Base-by-base conservation (phyloP, 2,113 vertebrate species). In the Tupaia chinensis region DNA sequence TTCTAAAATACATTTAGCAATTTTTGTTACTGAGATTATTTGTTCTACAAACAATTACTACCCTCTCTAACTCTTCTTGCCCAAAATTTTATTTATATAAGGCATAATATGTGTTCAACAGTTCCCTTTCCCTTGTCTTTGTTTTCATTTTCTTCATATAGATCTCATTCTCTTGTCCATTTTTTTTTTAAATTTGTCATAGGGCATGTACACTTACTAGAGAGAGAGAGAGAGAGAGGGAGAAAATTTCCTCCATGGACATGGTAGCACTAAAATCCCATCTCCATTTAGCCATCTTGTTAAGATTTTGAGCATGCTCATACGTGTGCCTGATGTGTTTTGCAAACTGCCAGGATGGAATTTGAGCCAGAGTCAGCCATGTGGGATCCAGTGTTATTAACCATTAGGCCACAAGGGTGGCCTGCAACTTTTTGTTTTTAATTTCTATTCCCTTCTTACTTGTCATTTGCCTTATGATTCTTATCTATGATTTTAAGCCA, bases 1-100 rank as follows among this genome's bases (percentile, higher is more conserved):
- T 94, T 79, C 9, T 54, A 44, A 44, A 44, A 44, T 44, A 29
- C 5, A 63, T 83, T 86, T 73, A 79, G 29, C 10, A 80, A 34
- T n/a, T 91, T 86, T 87, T 84, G 65, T 32, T 85, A 5, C 88
- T 92, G 77, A 13, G 65, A 85, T 80, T 65, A 70, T 60, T 94
- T 92, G 92, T 72, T 87, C 29, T 34, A 77, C 1, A 70, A 14
- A 14, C 34, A 82, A 58, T 23, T 81, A 87, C 77, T 72, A 17
- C 9, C 1, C 53, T 69, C 25, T 66, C 22, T 81, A 95, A 25
- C 6, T 79, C 19, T 73, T 95, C 3, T 32, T 72, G 20, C 22
- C 53, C 63, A 34, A 13, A 29, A 60, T 19, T 88, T 58, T 32
- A 78, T 34, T 76, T 74, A 58, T 8, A 70, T 56, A 44, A 61